Base-by-base conservation (phyloP, 1,140 invertebrate genomes). In the Zaprionus inermis region DNA sequence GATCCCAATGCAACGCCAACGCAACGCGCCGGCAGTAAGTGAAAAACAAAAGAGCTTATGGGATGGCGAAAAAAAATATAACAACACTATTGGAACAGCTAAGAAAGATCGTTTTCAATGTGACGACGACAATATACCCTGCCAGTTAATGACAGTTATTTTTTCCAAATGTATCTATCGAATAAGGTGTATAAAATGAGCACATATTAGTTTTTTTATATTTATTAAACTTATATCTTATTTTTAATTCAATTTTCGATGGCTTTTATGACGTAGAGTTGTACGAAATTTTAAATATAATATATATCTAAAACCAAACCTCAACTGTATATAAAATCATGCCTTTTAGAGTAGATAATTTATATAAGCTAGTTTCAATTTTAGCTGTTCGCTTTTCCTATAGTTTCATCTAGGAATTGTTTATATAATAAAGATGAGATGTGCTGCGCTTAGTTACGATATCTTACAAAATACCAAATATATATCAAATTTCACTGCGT, bases 31-130 rank as follows among this genome's bases (percentile, higher is more conserved):
- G 76, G 41, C 64, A 66, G 76, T 65, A 71, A 78, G 70, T 80
- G 82, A 74, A 74, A 81, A 85, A 86, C 69, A 85, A 85, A 81
- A 79, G 82, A 72, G 71, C 71, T 81, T 56, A 67, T 49, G 16
- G 78, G 28, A 64, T 65, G 22, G 28, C 46, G 10, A 18, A 38
- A 36, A 36, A 28, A 38, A 66, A 20, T 36, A 63, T 30, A 34
- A 63, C 20, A 64, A 63, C 22, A 52, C 24, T 32, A 36, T 68
- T 51, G 34, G 38, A 72, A 36, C 51, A 55, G 55, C 22, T 54
- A 60, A 10, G n/a, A 3, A 44, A 44, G n/a, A 5, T 44, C 7
- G 7, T 2, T 0, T 16, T 1, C 38, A 44, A 44, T 2, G 6
- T 3, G 2, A 6, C n/a, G 38, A 44, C 38, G n/a, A 7, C 6